Conservation (phyloP, 53 echinoderm and acorn worm species). For the Antedon mediterranea region DNA sequence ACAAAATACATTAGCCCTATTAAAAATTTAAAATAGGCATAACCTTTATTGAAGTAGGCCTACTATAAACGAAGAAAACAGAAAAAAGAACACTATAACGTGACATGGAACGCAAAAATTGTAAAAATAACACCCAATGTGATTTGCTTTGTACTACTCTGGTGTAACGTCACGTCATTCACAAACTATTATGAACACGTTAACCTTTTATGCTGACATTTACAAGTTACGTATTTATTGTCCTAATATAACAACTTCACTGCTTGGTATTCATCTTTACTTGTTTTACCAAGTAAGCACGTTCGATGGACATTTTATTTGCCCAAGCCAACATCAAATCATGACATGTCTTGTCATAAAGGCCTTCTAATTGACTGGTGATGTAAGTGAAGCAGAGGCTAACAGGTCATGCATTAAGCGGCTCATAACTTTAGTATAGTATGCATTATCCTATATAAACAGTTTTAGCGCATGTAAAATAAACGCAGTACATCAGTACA, state of each 20-base stretch:
- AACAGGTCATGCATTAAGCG: not conserved
- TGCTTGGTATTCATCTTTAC: not conserved
- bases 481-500: not conserved
- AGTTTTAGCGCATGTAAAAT: not conserved
- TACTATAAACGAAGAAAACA: no score
- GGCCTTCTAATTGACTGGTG: not conserved
- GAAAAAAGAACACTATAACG: no score
- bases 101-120: no score
- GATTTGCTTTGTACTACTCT: no score
- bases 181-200: not conserved
- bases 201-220: not conserved
- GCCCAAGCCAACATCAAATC: not conserved
- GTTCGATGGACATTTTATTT: not conserved
- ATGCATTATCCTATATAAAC: not conserved
- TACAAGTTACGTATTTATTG: constrained; percentile 1
- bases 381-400: not conserved
- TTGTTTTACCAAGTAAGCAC: not conserved
- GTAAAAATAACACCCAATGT: no score
- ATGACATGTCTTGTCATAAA: not conserved
- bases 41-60: no score
- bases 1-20: no score
- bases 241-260: not conserved
- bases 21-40: no score
- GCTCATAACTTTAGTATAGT: not conserved
- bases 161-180: not conserved